These are phyloP conservation scores for Synergus umbraculus DNA, from an alignment of 2,888 invertebrate genomes.

Conservation along the genomic window DNA sequence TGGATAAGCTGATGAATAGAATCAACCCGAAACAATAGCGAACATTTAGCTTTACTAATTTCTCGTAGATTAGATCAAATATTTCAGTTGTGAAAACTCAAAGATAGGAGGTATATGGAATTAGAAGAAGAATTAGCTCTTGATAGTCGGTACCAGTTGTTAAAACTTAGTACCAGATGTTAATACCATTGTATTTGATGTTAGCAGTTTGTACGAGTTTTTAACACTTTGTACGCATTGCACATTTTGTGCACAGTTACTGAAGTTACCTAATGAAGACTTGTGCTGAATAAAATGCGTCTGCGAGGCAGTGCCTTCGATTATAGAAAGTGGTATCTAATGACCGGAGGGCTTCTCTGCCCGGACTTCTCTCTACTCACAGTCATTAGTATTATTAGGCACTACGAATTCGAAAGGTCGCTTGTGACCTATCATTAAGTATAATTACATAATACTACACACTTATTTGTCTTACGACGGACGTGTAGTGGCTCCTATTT, in stretches of 20 bases:
- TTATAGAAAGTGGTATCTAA: constrained; percentile 33
- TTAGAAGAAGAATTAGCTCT: background rate
- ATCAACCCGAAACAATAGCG: background rate
- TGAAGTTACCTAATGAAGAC: background rate
- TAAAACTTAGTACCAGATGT: too few species aligned
- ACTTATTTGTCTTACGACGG: constrained; percentile 43
- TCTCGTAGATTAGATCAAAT: background rate
- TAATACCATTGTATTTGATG: too few species aligned
- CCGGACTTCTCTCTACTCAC: background rate
- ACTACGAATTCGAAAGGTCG: constrained; percentile 32
- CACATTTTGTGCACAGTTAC: too few species aligned
- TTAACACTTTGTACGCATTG: too few species aligned
- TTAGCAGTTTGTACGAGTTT: too few species aligned
- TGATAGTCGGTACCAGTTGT: too few species aligned
- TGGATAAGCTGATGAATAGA: constrained; percentile 7
- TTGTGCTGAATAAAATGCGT: background rate
- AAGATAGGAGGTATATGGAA: background rate
- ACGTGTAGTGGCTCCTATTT: constrained; percentile 29
- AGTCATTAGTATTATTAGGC: constrained; percentile 36
- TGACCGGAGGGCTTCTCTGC: constrained; percentile 6
- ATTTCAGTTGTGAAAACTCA: background rate
- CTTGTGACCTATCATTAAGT: constrained; percentile 32
- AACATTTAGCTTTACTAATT: background rate
- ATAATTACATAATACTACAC: constrained; percentile 38
- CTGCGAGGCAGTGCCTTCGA: background rate